A percentile compares a stretch with the other conserved stretches of the same genome.
phyloP scores from a whole-genome alignment of 2,113 vertebrate genomes.

The Apteryx owenii region DNA sequence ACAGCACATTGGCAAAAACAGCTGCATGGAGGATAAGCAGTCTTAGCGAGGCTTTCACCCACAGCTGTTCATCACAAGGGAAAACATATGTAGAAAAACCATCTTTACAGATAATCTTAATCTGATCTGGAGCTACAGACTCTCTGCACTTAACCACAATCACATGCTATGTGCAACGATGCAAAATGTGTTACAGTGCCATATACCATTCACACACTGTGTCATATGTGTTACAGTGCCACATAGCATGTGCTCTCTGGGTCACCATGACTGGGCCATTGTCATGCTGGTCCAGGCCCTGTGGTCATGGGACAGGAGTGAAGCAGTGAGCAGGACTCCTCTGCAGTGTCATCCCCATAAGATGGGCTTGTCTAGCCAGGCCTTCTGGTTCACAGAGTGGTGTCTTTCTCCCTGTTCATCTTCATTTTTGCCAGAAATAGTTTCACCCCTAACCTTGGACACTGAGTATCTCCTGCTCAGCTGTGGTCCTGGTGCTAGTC shows the following conservation, averaged over 20 bases:
- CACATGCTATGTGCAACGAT: not conserved
- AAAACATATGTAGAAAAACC: not conserved
- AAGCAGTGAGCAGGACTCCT: not conserved
- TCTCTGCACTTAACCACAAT: not conserved
- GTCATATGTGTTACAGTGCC: not conserved
- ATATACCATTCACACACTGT: fast-evolving
- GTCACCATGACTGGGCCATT: not conserved
- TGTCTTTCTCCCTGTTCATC: not conserved
- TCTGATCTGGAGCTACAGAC: not conserved
- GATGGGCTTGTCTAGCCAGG: not conserved
- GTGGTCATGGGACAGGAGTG: not conserved
- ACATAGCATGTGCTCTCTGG: fast-evolving
- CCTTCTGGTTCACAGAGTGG: not conserved
- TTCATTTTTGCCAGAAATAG: not conserved
- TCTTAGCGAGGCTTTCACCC: not conserved
- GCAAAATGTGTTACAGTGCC: not conserved
- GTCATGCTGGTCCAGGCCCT: not conserved
- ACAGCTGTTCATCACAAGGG: not conserved
- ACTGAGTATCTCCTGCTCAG: not conserved
- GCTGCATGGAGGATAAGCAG: conserved; percentile 11
- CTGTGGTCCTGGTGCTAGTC: not conserved
- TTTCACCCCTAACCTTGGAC: not conserved
- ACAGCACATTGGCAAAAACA: not conserved
- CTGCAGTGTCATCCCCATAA: not conserved
- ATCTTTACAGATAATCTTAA: not conserved